A percentile compares a stretch with the other conserved stretches of the same genome.
Evolutionary conservation across 1,140 invertebrate genomes (phyloP).

Genomic region (Ceratitis capitata): DNA sequence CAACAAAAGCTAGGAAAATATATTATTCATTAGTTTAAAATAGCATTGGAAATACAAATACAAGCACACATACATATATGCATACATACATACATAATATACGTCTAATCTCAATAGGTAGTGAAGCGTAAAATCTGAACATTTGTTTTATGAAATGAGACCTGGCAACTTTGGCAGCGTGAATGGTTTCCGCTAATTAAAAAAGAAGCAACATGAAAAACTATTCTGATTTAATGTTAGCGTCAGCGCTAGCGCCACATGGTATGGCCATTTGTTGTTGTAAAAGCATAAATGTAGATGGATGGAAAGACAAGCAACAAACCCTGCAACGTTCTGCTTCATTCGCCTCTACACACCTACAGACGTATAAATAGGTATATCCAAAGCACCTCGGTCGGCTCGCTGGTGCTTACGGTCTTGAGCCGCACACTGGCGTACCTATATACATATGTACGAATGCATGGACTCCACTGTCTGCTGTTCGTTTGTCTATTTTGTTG

Average conservation of each 20-base stretch:
- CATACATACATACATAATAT: background rate
- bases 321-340: background rate
- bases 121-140: constrained; percentile 17
- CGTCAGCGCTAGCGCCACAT: no score
- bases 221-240: background rate
- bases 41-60: no score
- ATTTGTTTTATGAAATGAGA: constrained; percentile 28
- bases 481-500: background rate
- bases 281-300: background rate
- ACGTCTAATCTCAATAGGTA: background rate
- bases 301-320: background rate
- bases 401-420: background rate
- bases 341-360: background rate
- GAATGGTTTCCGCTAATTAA: constrained; percentile 20
- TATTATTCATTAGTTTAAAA: no score
- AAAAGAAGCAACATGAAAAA: background rate
- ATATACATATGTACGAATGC: no score
- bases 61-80: background rate
- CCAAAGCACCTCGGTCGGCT: background rate
- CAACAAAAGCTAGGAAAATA: background rate
- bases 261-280: background rate
- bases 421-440: background rate
- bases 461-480: background rate
- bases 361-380: background rate
- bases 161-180: background rate